phyloP scores from a whole-genome alignment of 1,140 invertebrate species.

The Harlomillsia oculata region DNA sequence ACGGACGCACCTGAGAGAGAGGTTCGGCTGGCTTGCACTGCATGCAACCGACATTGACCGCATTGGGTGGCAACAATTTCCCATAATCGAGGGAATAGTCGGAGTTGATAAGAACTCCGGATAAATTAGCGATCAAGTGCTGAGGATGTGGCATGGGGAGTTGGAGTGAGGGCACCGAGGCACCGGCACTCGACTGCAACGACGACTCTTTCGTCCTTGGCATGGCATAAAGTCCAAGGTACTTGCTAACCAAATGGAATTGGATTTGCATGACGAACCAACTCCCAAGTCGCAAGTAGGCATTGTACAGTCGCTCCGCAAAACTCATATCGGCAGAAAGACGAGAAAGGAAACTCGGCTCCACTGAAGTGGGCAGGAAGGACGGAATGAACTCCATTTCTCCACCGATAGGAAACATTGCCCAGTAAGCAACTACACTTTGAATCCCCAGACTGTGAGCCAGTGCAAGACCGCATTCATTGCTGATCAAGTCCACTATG shows the following conservation, averaged over 20 bases:
- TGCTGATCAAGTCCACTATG: conserved; percentile 37
- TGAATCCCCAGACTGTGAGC: conserved; percentile 37
- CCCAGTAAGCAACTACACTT: conserved; percentile 31
- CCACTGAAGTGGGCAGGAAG: conserved; percentile 2
- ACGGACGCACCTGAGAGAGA: conserved; percentile 30
- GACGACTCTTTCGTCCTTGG: no score
- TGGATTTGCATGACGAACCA: conserved; percentile 35
- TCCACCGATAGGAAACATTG: conserved; percentile 16
- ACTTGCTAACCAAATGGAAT: conserved; percentile 26
- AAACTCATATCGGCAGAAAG: conserved; percentile 32
- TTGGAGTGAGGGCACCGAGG: neutral
- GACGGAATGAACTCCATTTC: conserved; percentile 19
- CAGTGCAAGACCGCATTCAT: conserved; percentile 38
- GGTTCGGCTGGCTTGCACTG: conserved; percentile 7
- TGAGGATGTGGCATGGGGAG: conserved; percentile 31
- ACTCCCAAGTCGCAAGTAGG: conserved; percentile 18
- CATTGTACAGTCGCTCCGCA: conserved; percentile 27
- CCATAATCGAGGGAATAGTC: conserved; percentile 37
- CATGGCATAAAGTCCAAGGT: no score
- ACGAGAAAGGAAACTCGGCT: conserved; percentile 32
- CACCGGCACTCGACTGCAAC: no score
- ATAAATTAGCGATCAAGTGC: conserved; percentile 34
- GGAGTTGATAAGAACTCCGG: conserved; percentile 37
- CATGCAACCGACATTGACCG: conserved; percentile 31
- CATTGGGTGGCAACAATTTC: conserved; percentile 35